Evolutionary conservation across 2,113 vertebrate species (phyloP).

Genomic region (Aramus guarauna): DNA sequence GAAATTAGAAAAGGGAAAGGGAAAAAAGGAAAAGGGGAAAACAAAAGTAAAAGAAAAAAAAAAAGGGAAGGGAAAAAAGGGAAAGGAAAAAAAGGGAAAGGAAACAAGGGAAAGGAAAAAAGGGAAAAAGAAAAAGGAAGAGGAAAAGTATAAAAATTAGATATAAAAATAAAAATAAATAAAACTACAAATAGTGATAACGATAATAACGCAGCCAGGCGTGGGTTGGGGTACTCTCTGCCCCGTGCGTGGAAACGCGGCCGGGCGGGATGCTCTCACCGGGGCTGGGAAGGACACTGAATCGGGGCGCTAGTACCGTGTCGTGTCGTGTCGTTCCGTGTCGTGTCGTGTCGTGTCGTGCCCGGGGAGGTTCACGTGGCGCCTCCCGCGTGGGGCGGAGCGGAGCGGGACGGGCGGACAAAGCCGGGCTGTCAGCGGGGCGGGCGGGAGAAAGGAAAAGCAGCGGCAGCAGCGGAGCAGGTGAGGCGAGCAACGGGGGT

Average conservation of each 20-base stretch:
- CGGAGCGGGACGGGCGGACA: slow-evolving; percentile 58
- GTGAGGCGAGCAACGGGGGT: background rate
- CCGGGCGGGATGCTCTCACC: background rate
- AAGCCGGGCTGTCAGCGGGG: slow-evolving; percentile 69
- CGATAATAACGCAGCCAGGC: background rate
- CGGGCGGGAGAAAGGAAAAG: slow-evolving; percentile 40
- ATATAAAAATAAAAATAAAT: background rate
- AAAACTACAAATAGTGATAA: background rate
- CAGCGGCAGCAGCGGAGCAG: slow-evolving; percentile 20
- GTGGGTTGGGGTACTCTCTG: background rate
- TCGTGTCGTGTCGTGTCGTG: background rate
- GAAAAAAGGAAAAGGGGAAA: too few relatives aligned
- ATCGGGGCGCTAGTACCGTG: background rate
- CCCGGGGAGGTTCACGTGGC: background rate
- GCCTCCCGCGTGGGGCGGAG: slow-evolving; percentile 48
- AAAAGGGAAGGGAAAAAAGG: accelerated
- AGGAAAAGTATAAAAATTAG: background rate
- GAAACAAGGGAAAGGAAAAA: background rate
- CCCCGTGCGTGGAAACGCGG: accelerated
- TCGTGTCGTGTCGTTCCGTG: background rate
- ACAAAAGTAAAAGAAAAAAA: accelerated
- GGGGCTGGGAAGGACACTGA: accelerated
- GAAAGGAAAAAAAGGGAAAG: too few relatives aligned
- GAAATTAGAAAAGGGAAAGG: too few relatives aligned
- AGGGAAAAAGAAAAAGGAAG: too few relatives aligned